A percentile compares a stretch with the other conserved stretches of the same genome.
These are phyloP conservation scores for Clupea harengus DNA, from an alignment of 2,113 vertebrate species.

Conservation along the genomic window DNA sequence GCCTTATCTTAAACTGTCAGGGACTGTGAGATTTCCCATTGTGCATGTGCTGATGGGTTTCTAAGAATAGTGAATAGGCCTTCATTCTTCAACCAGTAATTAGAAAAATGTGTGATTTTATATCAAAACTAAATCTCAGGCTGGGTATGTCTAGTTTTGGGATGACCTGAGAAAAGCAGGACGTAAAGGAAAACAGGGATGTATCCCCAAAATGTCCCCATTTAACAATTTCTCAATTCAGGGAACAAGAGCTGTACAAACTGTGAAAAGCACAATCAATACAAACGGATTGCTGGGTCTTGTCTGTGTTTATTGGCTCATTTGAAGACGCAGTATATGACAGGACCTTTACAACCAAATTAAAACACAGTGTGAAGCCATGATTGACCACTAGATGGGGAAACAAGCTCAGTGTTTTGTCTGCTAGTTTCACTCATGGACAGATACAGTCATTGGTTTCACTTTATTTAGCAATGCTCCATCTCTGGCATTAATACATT, in stretches of 20 bases:
- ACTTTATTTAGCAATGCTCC: neutral
- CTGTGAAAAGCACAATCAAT: neutral
- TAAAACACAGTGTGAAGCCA: neutral
- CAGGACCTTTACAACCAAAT: neutral
- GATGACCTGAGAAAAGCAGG: neutral
- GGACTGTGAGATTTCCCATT: neutral
- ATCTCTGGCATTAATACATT: neutral
- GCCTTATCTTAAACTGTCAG: neutral
- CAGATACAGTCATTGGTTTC: too few relatives aligned
- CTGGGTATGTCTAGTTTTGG: neutral
- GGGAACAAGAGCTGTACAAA: neutral
- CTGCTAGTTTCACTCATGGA: neutral
- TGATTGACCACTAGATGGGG: conserved; percentile 6
- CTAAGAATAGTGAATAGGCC: neutral
- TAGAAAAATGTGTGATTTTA: neutral
- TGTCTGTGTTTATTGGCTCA: neutral
- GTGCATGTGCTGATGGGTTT: neutral
- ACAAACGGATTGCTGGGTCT: neutral
- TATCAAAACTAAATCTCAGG: neutral
- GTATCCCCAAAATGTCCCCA: neutral
- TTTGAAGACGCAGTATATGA: neutral
- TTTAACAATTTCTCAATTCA: neutral
- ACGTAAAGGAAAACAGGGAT: too few relatives aligned
- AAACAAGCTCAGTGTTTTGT: neutral
- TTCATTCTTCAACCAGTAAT: neutral